Evolutionary conservation across 2,797 vertebrate genomes (phyloP).

Genomic region (Scyliorhinus canicula): DNA sequence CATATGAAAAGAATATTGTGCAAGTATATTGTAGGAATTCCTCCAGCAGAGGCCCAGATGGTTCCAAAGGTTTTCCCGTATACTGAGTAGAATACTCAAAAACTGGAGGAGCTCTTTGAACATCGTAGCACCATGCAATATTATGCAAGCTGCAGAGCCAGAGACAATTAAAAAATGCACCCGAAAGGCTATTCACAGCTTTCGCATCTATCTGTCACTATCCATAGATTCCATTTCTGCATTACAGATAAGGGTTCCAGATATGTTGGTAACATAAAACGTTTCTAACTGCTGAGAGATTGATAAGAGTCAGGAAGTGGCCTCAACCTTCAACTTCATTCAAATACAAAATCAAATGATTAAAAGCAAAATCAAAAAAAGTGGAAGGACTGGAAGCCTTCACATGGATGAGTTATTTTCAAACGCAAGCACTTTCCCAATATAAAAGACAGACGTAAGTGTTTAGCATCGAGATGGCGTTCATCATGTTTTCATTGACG

Average conservation of each 20-base stretch:
- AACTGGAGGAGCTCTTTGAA: not conserved
- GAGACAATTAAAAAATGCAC: not conserved
- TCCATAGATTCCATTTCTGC: not conserved
- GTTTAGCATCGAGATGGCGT: not conserved
- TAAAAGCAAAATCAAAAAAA: not conserved
- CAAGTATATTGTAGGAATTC: not conserved
- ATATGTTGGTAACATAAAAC: not conserved
- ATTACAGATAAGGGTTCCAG: not conserved
- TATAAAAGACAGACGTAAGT: not conserved
- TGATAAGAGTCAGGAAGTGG: not conserved
- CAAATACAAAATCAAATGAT: not conserved
- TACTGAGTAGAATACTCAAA: not conserved
- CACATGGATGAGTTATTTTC: not conserved
- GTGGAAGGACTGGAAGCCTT: not conserved
- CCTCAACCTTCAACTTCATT: not conserved
- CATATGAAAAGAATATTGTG: not conserved
- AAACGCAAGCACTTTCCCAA: too few relatives aligned
- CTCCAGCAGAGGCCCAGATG: not conserved
- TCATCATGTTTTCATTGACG: not conserved
- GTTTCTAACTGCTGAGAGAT: not conserved
- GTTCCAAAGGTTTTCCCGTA: not conserved
- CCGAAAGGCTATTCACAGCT: not conserved
- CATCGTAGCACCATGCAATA: not conserved
- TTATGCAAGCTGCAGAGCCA: not conserved
- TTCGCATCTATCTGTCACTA: not conserved